Conservation (phyloP, 2,888 invertebrate genomes). For the Orgyia antiqua region DNA sequence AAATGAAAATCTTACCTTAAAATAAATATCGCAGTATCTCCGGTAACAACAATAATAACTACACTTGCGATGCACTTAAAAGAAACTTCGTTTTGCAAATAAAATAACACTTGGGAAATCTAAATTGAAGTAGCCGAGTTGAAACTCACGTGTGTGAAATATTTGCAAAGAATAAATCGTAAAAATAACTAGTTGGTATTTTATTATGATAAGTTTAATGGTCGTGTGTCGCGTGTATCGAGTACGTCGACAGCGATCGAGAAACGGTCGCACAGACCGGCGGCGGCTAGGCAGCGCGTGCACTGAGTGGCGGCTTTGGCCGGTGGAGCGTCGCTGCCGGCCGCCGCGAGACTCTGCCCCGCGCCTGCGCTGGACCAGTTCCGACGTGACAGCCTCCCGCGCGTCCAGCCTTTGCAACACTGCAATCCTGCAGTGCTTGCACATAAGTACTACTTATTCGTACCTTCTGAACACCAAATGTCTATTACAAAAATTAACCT, state of each 20-base stretch:
- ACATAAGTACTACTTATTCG: too few species aligned
- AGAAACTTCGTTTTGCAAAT: conserved; percentile 36
- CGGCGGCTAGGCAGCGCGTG: conserved; percentile 68
- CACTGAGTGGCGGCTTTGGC: conserved; percentile 57
- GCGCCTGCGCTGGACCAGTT: conserved; percentile 71
- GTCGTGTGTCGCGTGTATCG: conserved; percentile 28
- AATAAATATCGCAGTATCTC: conserved; percentile 50
- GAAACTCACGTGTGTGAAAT: conserved; percentile 36
- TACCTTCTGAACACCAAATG: too few species aligned
- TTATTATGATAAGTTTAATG: conserved; percentile 16
- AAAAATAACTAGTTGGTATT: conserved; percentile 23
- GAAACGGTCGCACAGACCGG: conserved; percentile 51
- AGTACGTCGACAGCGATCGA: conserved; percentile 29
- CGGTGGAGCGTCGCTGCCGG: conserved; percentile 47
- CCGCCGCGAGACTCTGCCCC: conserved; percentile 53
- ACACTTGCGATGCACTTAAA: conserved; percentile 61
- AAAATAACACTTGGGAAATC: conserved; percentile 39
- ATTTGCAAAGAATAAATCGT: conserved; percentile 29
- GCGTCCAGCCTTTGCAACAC: conserved; percentile 24
- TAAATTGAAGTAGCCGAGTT: conserved; percentile 32
- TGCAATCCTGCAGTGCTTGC: too few species aligned
- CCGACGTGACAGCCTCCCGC: conserved; percentile 55
- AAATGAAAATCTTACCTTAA: conserved; percentile 51
- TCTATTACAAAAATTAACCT: too few species aligned
- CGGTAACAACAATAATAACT: conserved; percentile 52